These are phyloP conservation scores for Tanypteryx hageni DNA, from an alignment of 2,888 invertebrate genomes.

Conservation along the genomic window DNA sequence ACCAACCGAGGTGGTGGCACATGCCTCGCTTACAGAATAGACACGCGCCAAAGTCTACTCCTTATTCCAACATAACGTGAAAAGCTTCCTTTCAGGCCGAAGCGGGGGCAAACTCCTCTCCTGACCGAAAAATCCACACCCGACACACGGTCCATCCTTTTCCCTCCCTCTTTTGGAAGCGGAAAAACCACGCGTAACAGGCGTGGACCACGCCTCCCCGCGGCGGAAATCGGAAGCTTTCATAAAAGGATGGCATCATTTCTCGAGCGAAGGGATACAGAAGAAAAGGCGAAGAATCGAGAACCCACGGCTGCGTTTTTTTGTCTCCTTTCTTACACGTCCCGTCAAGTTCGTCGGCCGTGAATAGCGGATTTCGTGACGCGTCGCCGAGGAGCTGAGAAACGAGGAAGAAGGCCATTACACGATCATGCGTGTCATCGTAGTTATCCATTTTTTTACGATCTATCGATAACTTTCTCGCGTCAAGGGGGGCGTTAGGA, in stretches of 20 bases:
- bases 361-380: neutral
- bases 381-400: neutral
- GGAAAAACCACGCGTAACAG: neutral
- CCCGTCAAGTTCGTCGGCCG: neutral
- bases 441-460: neutral
- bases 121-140: neutral
- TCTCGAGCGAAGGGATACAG: too few species aligned
- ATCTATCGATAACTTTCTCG: neutral
- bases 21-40: constrained; percentile 43
- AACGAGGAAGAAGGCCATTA: neutral
- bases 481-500: neutral
- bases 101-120: neutral
- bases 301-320: neutral
- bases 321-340: neutral
- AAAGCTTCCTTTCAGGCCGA: neutral
- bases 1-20: neutral
- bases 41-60: constrained; percentile 26
- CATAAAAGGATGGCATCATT: neutral
- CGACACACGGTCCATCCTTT: neutral
- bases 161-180: neutral
- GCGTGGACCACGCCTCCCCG: neutral
- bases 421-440: neutral
- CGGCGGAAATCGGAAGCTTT: neutral
- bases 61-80: neutral
- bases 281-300: neutral